These are phyloP conservation scores for Manis crassicaudata DNA, from an alignment of 2,797 vertebrate species.

Conservation along the genomic window DNA sequence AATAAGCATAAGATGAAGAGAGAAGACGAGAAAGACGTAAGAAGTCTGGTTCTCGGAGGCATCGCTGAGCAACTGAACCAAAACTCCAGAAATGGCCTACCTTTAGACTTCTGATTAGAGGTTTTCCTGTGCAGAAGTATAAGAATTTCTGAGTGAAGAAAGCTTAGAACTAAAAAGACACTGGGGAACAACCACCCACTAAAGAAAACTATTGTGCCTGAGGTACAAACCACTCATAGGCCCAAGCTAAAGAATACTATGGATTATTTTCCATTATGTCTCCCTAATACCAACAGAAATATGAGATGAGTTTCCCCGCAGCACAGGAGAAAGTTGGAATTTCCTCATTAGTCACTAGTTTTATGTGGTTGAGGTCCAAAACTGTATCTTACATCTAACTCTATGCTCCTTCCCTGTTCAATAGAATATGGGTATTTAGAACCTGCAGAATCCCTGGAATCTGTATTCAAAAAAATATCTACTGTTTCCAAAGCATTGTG, in stretches of 20 bases:
- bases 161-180: background rate
- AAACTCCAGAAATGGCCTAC: background rate
- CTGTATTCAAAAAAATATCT: background rate
- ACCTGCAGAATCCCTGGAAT: background rate
- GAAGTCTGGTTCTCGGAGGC: background rate
- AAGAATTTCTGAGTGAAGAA: background rate
- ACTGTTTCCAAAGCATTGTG: background rate
- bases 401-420: background rate
- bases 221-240: background rate
- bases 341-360: background rate
- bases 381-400: background rate
- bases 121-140: background rate
- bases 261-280: background rate
- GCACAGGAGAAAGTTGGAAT: background rate
- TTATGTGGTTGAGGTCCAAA: background rate
- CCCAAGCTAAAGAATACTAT: background rate
- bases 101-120: background rate
- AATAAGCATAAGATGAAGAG: background rate
- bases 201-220: background rate
- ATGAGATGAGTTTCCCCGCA: background rate
- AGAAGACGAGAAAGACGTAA: background rate
- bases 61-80: background rate
- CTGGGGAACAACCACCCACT: background rate
- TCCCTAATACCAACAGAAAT: slow-evolving; percentile 4
- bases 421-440: background rate